A percentile compares a stretch with the other conserved stretches of the same genome.
Conservation (phyloP, 2,113 vertebrate species). For the Falco punctatus region DNA sequence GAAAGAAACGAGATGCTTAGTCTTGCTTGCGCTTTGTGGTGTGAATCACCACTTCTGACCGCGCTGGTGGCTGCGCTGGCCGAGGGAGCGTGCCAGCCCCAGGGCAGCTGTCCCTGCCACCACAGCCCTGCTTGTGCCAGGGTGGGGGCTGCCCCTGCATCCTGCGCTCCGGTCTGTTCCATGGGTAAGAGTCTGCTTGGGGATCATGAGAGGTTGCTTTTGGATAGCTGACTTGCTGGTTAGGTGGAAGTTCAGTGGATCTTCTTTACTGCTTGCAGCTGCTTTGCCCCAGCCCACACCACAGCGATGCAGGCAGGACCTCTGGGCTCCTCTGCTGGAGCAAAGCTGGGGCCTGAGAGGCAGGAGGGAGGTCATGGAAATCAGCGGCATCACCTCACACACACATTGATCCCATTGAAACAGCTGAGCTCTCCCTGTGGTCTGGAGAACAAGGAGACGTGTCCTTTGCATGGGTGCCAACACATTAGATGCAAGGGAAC, state of each 20-base stretch:
- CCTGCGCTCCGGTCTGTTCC: accelerated
- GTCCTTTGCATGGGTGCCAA: neutral
- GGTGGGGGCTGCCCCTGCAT: accelerated
- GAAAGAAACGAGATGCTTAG: neutral
- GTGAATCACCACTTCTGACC: no score
- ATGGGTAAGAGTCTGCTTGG: neutral
- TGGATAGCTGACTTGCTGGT: neutral
- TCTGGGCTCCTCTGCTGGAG: neutral
- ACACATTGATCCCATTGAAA: neutral
- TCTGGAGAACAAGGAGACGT: neutral
- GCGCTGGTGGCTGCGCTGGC: neutral
- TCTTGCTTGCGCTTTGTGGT: accelerated
- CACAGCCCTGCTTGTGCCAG: neutral
- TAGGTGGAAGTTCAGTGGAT: neutral
- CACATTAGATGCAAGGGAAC: neutral
- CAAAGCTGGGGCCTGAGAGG: neutral
- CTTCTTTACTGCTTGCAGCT: neutral
- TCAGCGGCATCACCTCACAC: neutral
- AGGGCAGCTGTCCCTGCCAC: accelerated
- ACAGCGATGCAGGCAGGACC: neutral
- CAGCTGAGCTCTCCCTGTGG: neutral
- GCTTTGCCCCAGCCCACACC: neutral
- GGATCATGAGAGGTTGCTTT: no score
- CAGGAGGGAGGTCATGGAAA: neutral
- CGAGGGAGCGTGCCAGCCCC: accelerated